Evolutionary conservation across 2,113 vertebrate species (phyloP), one percentile per base, ranked within the genome.

Genomic region (Myotis yumanensis): DNA sequence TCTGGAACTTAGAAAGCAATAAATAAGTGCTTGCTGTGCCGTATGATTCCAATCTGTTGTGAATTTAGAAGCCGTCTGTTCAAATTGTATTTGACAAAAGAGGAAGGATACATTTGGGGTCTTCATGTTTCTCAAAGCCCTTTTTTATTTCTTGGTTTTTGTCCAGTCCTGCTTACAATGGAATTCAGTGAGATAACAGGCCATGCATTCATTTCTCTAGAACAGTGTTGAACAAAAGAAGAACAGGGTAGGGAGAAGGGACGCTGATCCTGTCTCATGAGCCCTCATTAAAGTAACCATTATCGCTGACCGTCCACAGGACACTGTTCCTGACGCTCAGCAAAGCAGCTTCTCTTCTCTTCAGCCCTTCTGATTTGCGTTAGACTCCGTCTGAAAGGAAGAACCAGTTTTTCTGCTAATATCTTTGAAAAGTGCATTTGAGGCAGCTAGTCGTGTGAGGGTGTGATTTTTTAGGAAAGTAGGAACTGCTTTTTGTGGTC

Each of bases 341-440:
- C 59, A 72, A 48, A 76, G 57, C 72, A 46, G 23, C 9, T 40
- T 30, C 23, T n/a, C 73, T 81, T 22, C 64, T 72, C 40, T 54
- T 77, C 32, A 81, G 40, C 46, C 25, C 46, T 73, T 80, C 30
- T 35, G 75, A 89, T 82, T 83, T 86, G 69, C 69, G 43, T 75
- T 37, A 76, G 84, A 84, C 3, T 6, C 28, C n/a, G 6, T 69
- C 82, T 14, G 12, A 90, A 87, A 59, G 51, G 18, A 92, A 66
- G 66, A 76, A 52, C 30, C 43, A 32, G 18, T 57, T 71, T 88
- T 83, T 73, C 48, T 48, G 59, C 68, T 23, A 71, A 4, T 51
- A 37, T 83, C 87, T 86, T 57, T 68, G 64, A 93, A 86, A 84
- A 93, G 76, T 83, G 35, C 64, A 66, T 94, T 85, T 96, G 59